Base-by-base conservation (phyloP, 2,888 invertebrate species). In the Chrysolina haemoptera region DNA sequence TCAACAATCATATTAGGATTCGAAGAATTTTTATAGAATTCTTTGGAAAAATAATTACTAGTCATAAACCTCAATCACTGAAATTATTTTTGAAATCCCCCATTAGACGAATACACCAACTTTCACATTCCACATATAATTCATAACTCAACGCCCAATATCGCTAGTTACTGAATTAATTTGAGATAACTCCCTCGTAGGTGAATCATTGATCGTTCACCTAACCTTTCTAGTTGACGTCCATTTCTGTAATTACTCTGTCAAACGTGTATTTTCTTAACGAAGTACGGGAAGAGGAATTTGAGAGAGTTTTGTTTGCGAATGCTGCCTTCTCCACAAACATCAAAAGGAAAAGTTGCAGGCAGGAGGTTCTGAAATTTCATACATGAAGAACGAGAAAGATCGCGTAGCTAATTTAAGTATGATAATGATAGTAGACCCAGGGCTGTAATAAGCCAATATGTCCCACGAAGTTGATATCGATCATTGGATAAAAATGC, bases 201-300 rank as follows among this genome's bases (percentile, higher is more conserved):
- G 53, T 53, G 20, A 53, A 22, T 20, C 20, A 53, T 53, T 10
- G 18, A 53, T 18, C 53, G 12, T 53, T 4, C 53, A 20, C 18
- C 14, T 53, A 10, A 22, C 20, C 50, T 20, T 10, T 20, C 10
- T 1, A 20, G 18, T 53, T 53, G 20, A 53, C 53, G 20, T 53
- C 53, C 53, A 20, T 53, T 18, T 53, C 10, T 20, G 12, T 53
- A 53, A 53, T 53, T 53, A 53, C 53, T 53, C 12, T 20, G 53
- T 53, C 18, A 20, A 53, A 53, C 53, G 53, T 20, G 12, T 53
- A 53, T 53, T 53, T 53, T 53, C 18, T 20, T 53, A 53, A 53
- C 53, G 53, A 53, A 53, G 53, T 53, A 18, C 53, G 16, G 10
- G 20, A 20, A 53, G 53, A 53, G 53, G 20, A 53, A 53, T 12